Evolutionary conservation across 2,113 vertebrate species (phyloP), one percentile per base, ranked within the genome.

Genomic region (Baryphthengus martii): DNA sequence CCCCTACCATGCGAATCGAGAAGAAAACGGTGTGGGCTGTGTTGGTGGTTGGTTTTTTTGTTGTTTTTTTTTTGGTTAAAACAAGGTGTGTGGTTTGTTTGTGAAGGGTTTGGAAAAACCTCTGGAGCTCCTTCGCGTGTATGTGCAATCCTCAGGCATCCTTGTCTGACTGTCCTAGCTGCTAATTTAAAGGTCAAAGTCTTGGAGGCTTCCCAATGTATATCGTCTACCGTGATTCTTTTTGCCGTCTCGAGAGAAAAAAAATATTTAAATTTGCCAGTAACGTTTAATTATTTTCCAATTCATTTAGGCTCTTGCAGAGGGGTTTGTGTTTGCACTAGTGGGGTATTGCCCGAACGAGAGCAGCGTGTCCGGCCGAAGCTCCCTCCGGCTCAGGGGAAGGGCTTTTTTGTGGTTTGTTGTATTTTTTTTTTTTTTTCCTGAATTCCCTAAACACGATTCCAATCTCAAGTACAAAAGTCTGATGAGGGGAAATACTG

Each of bases 121-220:
- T 96, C 73, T 50, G 65, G 65, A 86, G 72, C 63, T 95, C n/a
- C 88, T 84, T 49, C 71, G 72, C 85, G 11, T 75, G 65, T 84
- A 26, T 44, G 2, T 71, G 55, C 77, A 56, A 6, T 74, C 85
- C 70, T 84, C 52, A 19, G 63, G 85, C 90, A 33, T 33, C n/a
- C 79, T 96, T 71, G 55, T 56, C 79, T 82, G 24, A 26, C 78
- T 91, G 84, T 95, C 91, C 82, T 94, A n/a, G 45, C 88, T 93
- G 90, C 65, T 86, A 56, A 88, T 49, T 63, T 89, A 96, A 95
- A 97, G 96, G 95, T 95, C 96, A 93, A 9, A 85, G 65, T 84
- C 90, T 85, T 94, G 96, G 94, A 93, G 79, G 40, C 72, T 91
- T 97, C 93, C 93, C 96, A 96, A 3, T 3, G 4, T 92, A 63